Evolutionary conservation across 2,113 vertebrate genomes (phyloP).

Genomic region (Symphodus melops): DNA sequence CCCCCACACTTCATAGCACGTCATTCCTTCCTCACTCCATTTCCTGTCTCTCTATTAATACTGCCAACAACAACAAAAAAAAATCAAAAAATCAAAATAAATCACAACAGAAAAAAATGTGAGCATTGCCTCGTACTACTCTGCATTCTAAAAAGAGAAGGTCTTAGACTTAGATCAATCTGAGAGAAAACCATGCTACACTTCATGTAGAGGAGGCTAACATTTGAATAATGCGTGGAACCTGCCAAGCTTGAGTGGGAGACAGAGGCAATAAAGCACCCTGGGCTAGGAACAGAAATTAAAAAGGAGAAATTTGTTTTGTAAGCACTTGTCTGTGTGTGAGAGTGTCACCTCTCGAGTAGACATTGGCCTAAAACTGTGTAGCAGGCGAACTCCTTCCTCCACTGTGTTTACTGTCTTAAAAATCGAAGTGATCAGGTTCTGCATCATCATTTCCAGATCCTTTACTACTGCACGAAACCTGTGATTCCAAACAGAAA

Average conservation of each 20-base stretch:
- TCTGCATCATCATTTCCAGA: slow-evolving; percentile 82
- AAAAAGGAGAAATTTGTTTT: neutral
- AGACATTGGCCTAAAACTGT: slow-evolving; percentile 85
- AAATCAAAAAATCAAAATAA: too few species aligned
- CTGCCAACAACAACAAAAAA: too few species aligned
- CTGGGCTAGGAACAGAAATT: neutral
- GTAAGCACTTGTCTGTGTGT: neutral
- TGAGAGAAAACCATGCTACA: too few species aligned
- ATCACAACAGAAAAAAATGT: too few species aligned
- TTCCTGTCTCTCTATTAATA: too few species aligned
- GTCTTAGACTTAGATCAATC: too few species aligned
- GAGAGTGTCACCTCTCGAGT: slow-evolving; percentile 83
- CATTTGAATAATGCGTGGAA: too few species aligned
- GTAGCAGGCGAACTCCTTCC: slow-evolving; percentile 85
- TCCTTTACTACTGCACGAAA: slow-evolving; percentile 54
- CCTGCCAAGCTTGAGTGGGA: too few species aligned
- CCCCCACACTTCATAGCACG: too few species aligned
- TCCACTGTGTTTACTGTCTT: slow-evolving; percentile 82
- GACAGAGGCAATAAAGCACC: neutral
- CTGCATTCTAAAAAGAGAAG: neutral
- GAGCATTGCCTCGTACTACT: too few species aligned
- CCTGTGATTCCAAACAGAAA: slow-evolving; percentile 38
- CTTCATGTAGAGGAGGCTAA: too few species aligned
- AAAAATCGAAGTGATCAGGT: slow-evolving; percentile 85
- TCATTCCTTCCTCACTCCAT: too few species aligned